These are phyloP conservation scores for Benitochromis conjunctus DNA, from an alignment of 2,113 vertebrate species.

Conservation along the genomic window DNA sequence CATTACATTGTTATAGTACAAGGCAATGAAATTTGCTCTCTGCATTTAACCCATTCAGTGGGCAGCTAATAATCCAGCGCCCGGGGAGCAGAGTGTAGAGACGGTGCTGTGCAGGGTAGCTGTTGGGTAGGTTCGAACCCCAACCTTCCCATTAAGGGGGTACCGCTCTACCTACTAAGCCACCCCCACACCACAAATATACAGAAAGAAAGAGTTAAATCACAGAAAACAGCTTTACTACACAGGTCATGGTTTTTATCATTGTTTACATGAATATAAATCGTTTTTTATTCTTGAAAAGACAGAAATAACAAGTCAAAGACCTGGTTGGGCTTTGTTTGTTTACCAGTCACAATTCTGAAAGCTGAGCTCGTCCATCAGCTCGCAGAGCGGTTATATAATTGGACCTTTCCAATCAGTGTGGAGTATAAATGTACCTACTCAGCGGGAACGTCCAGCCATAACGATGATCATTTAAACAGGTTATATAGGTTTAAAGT, in stretches of 20 bases:
- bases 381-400: not conserved
- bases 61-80: too few relatives aligned
- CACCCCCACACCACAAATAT: too few relatives aligned
- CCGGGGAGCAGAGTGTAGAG: too few relatives aligned
- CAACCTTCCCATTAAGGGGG: too few relatives aligned
- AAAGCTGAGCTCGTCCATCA: not conserved
- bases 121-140: too few relatives aligned
- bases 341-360: not conserved
- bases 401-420: fast-evolving
- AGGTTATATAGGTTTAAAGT: fast-evolving
- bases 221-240: not conserved
- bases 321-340: not conserved
- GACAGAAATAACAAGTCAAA: not conserved
- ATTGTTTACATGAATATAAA: not conserved
- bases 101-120: too few relatives aligned
- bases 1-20: too few relatives aligned
- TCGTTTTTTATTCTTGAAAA: not conserved
- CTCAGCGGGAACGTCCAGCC: not conserved
- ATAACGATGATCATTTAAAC: not conserved
- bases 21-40: too few relatives aligned
- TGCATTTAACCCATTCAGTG: too few relatives aligned
- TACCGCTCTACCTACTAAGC: too few relatives aligned
- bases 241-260: not conserved
- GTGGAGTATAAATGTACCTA: not conserved
- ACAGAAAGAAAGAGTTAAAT: too few relatives aligned